Evolutionary conservation across 1,140 invertebrate genomes (phyloP).

Genomic region (Stenopsyche tienmushanensis): DNA sequence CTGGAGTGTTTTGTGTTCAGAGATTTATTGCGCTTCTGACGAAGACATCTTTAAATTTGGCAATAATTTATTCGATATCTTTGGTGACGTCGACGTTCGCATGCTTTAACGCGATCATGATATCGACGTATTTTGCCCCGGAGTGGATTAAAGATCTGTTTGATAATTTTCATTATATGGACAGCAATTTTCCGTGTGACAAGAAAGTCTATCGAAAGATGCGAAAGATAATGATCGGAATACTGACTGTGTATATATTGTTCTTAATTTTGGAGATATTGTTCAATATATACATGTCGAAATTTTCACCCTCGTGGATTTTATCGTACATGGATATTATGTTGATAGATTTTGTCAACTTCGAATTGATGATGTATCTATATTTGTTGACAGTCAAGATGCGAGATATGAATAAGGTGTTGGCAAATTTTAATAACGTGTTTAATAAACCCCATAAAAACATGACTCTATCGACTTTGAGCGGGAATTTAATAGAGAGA

Average conservation of each 20-base stretch:
- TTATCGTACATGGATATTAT: neutral
- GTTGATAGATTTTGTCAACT: neutral
- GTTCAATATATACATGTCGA: neutral
- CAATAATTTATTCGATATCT: neutral
- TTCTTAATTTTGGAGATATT: neutral
- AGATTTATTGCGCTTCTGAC: neutral
- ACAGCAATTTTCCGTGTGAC: neutral
- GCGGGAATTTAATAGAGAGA: too few relatives aligned
- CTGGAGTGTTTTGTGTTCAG: too few relatives aligned
- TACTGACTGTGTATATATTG: neutral
- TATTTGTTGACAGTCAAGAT: neutral
- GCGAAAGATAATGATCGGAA: neutral
- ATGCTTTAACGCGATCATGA: neutral
- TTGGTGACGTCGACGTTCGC: neutral
- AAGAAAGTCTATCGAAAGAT: neutral
- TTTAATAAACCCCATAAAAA: too few relatives aligned
- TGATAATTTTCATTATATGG: neutral
- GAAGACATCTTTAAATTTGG: neutral
- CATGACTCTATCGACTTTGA: too few relatives aligned
- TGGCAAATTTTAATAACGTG: too few relatives aligned
- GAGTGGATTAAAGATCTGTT: neutral
- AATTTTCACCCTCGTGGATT: neutral
- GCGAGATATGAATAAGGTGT: too few relatives aligned
- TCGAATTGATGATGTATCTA: conserved; percentile 8
- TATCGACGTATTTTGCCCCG: neutral